These are phyloP conservation scores for Zonitis immaculata DNA, from an alignment of 2,888 invertebrate genomes.

Conservation along the genomic window DNA sequence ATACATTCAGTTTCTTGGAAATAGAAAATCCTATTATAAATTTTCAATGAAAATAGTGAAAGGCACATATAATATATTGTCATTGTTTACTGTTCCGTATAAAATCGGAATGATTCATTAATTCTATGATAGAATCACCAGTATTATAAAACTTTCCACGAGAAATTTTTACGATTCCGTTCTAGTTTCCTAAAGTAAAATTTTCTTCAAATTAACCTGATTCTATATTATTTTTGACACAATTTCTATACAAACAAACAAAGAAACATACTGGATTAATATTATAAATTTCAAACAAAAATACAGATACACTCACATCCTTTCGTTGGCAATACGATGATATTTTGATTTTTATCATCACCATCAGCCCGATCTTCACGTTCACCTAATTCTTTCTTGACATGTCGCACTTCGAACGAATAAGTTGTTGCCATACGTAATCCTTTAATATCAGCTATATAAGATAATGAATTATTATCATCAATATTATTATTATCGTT, in stretches of 20 bases:
- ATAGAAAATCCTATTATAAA: not conserved
- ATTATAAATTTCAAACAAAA: too few species aligned
- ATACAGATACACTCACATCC: constrained; percentile 82
- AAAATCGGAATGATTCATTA: not conserved
- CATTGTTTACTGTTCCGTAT: not conserved
- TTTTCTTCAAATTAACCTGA: not conserved
- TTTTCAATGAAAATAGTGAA: not conserved
- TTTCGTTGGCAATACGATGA: constrained; percentile 73
- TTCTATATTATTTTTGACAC: not conserved
- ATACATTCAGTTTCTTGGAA: not conserved
- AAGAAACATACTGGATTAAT: too few species aligned
- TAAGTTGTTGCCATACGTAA: constrained; percentile 79
- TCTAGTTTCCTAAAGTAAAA: not conserved
- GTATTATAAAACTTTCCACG: not conserved
- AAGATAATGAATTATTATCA: constrained; percentile 47
- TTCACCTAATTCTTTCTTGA: constrained; percentile 49
- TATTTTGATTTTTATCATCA: constrained; percentile 55
- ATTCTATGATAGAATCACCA: not conserved
- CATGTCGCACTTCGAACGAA: constrained; percentile 68
- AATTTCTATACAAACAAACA: too few species aligned
- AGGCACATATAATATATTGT: not conserved
- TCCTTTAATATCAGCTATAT: constrained; percentile 61
- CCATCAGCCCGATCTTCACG: constrained; percentile 48
- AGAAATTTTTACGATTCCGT: not conserved
- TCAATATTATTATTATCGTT: constrained; percentile 30